A percentile compares a stretch with the other conserved stretches of the same genome.
phyloP scores from a whole-genome alignment of 1,140 invertebrate genomes.

The Caenorhabditis brenneri region DNA sequence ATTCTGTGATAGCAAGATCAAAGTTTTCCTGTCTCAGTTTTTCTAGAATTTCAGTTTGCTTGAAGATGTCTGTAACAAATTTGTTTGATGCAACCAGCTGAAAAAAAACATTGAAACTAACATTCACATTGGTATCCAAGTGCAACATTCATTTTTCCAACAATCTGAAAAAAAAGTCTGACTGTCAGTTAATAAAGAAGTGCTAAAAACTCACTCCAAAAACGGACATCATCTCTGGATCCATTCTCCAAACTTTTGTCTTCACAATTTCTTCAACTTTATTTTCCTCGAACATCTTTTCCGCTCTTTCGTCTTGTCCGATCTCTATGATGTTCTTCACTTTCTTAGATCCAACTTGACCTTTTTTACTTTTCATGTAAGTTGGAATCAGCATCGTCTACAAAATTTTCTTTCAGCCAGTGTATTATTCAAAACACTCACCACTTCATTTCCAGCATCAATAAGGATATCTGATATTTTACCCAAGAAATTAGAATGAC shows the following conservation, averaged over 20 bases:
- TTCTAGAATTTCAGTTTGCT: not conserved
- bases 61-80: not conserved
- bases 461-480: slow-evolving; percentile 45
- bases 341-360: not conserved
- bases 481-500: slow-evolving; percentile 42
- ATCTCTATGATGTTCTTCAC: not conserved
- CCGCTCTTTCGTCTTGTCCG: not conserved
- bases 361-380: not conserved
- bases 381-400: slow-evolving; percentile 9
- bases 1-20: slow-evolving; percentile 25
- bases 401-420: not conserved
- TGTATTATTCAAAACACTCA: not conserved
- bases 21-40: not conserved
- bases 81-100: not conserved
- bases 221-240: not conserved
- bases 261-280: not conserved
- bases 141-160: not conserved
- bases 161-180: not conserved
- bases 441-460: slow-evolving; percentile 47
- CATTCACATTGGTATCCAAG: not conserved
- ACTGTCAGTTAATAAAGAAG: not conserved
- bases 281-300: not conserved
- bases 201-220: not conserved
- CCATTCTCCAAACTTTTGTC: not conserved
- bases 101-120: not conserved